phyloP scores from a whole-genome alignment of 2,888 invertebrate genomes.

The Volucella zonaria region DNA sequence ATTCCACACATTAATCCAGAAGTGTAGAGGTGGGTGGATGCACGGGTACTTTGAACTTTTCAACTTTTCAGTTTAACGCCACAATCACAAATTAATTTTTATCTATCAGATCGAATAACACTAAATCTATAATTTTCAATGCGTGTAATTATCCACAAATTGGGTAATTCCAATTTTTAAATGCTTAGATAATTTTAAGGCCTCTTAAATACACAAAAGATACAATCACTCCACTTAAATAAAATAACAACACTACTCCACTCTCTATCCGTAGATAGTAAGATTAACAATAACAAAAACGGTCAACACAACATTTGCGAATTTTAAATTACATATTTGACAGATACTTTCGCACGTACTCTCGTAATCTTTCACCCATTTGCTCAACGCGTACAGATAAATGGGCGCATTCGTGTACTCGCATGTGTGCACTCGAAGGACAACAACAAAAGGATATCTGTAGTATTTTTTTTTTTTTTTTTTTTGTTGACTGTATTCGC shows the following conservation, averaged over 20 bases:
- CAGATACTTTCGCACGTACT: slow-evolving; percentile 38
- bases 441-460: slow-evolving; percentile 62
- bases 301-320: slow-evolving; percentile 27
- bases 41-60: background rate
- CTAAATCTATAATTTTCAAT: slow-evolving; percentile 26
- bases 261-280: slow-evolving; percentile 1
- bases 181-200: slow-evolving; percentile 54
- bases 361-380: slow-evolving; percentile 36
- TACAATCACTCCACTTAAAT: slow-evolving; percentile 1
- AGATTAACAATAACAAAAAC: slow-evolving; percentile 35
- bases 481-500: slow-evolving; percentile 53
- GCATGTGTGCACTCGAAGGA: slow-evolving; percentile 53
- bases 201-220: slow-evolving; percentile 42
- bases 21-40: slow-evolving; percentile 3
- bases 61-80: slow-evolving; percentile 18
- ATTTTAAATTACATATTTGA: slow-evolving; percentile 26
- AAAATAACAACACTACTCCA: slow-evolving; percentile 20
- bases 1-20: background rate
- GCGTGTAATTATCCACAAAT: slow-evolving; percentile 22
- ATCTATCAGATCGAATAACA: slow-evolving; percentile 16
- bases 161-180: slow-evolving; percentile 27
- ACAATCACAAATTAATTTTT: slow-evolving; percentile 34
- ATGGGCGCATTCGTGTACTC: slow-evolving; percentile 4
- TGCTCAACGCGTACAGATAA: background rate
- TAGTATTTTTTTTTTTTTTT: background rate